phyloP scores from a whole-genome alignment of 2,113 vertebrate genomes.

The Dendropsophus ebraccatus region DNA sequence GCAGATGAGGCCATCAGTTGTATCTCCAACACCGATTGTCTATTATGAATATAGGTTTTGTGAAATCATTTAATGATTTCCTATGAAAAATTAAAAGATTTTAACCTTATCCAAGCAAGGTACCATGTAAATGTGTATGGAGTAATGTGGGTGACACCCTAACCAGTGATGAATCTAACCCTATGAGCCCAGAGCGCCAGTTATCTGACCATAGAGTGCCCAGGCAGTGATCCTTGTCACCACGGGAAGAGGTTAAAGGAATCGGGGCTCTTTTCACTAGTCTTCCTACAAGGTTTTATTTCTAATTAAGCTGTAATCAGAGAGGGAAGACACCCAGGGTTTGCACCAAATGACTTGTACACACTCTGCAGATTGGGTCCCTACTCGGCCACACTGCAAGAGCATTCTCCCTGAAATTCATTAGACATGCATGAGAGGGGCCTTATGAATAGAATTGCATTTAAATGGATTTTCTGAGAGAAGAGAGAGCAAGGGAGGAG shows the following conservation, averaged over 20 bases:
- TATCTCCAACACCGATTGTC: too few relatives aligned
- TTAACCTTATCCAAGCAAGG: too few relatives aligned
- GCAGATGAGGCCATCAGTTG: too few relatives aligned
- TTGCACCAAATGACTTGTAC: constrained; percentile 80
- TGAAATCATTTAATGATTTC: too few relatives aligned
- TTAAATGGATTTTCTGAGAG: constrained; percentile 81
- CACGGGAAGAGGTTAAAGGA: constrained; percentile 27
- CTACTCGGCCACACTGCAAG: constrained; percentile 71
- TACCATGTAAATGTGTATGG: background rate
- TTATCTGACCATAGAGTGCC: too few relatives aligned
- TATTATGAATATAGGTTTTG: too few relatives aligned
- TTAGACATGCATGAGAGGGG: constrained; percentile 82
- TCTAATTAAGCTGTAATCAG: constrained; percentile 83
- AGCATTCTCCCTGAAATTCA: constrained; percentile 75
- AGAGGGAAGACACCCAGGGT: constrained; percentile 78
- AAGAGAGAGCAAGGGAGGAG: constrained; percentile 65
- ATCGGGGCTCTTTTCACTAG: constrained; percentile 58
- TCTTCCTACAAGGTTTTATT: constrained; percentile 79
- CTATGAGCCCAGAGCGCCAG: background rate
- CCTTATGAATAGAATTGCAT: constrained; percentile 80
- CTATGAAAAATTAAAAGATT: too few relatives aligned
- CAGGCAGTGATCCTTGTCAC: background rate
- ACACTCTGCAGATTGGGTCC: constrained; percentile 74
- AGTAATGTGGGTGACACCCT: background rate
- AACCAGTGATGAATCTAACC: too few relatives aligned